Conservation (phyloP, 2,888 invertebrate genomes). For the Antitype chi region DNA sequence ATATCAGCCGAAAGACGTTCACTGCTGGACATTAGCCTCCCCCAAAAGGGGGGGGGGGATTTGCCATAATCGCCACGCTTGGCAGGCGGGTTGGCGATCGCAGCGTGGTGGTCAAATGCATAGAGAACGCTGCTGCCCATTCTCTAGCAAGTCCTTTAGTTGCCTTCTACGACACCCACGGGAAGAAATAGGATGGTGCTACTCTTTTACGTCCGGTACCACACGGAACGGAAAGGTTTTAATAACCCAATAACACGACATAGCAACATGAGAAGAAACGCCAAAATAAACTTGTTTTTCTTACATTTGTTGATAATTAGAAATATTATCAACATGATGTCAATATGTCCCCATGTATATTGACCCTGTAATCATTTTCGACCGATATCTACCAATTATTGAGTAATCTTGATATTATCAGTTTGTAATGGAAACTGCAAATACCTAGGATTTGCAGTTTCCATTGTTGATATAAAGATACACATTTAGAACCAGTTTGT, state of each 20-base stretch:
- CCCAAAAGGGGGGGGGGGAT: too few relatives aligned
- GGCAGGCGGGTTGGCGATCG: too few relatives aligned
- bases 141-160: too few relatives aligned
- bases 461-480: conserved; percentile 28
- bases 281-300: conserved; percentile 5
- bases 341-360: neutral
- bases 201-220: too few relatives aligned
- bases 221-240: neutral
- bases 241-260: neutral
- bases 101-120: too few relatives aligned
- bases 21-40: too few relatives aligned
- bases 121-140: too few relatives aligned
- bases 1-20: too few relatives aligned
- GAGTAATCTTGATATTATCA: neutral
- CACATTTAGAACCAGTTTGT: conserved; percentile 31
- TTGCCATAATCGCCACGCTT: too few relatives aligned
- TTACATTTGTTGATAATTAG: conserved; percentile 13
- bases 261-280: neutral
- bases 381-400: neutral
- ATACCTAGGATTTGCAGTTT: conserved; percentile 16
- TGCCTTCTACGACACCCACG: too few relatives aligned
- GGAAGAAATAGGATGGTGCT: too few relatives aligned
- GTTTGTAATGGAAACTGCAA: conserved; percentile 1
- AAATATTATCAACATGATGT: conserved; percentile 2
- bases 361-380: conserved; percentile 11